Conservation (phyloP, 2,888 invertebrate genomes). For the Drosophila fungiperda region DNA sequence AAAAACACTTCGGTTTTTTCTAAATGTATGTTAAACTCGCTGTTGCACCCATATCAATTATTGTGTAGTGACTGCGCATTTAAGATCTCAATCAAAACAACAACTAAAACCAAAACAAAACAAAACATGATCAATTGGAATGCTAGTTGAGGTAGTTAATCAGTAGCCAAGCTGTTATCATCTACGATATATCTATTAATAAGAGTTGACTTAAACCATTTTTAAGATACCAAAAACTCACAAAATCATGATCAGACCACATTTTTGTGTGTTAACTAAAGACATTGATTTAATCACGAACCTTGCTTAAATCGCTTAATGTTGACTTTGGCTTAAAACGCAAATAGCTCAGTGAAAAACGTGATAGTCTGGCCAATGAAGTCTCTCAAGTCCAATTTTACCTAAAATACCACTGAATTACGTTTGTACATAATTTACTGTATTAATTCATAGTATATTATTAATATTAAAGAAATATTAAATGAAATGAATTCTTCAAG, state of each 20-base stretch:
- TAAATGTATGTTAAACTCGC: constrained; percentile 20
- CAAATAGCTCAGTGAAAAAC: background rate
- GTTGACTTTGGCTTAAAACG: background rate
- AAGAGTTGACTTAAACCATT: background rate
- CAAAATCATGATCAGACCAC: background rate
- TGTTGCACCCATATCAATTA: constrained; percentile 42
- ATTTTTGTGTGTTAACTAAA: background rate
- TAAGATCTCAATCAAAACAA: constrained; percentile 11
- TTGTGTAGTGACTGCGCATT: constrained; percentile 20
- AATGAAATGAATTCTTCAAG: background rate
- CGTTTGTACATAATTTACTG: background rate
- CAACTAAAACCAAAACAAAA: background rate
- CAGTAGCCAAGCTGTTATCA: constrained; percentile 14
- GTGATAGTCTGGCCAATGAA: background rate
- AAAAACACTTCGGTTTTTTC: constrained; percentile 6
- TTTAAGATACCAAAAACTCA: background rate
- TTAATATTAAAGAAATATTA: background rate
- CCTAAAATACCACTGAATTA: background rate
- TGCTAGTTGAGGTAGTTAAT: background rate
- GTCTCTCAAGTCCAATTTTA: background rate
- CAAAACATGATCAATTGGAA: background rate
- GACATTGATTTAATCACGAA: background rate
- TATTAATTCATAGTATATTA: background rate
- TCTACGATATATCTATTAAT: constrained; percentile 19
- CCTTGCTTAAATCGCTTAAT: background rate